phyloP scores from a whole-genome alignment of 2,113 vertebrate genomes.

The Ptilorrhoa leucosticta region DNA sequence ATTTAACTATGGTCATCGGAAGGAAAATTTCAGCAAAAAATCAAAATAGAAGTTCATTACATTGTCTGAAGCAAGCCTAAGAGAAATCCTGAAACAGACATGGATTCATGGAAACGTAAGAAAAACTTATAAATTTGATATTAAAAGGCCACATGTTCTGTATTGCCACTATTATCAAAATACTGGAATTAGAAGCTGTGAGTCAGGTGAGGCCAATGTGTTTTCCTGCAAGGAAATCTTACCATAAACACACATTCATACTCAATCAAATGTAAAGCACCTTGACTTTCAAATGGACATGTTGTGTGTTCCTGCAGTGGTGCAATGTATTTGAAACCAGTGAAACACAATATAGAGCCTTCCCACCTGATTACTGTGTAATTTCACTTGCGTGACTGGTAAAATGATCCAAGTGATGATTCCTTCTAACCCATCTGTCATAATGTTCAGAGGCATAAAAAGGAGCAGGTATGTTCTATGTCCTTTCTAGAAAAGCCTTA shows the following conservation, averaged over 20 bases:
- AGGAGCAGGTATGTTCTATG: background rate
- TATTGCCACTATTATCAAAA: background rate
- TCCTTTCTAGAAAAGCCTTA: background rate
- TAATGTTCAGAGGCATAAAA: background rate
- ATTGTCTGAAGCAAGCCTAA: background rate
- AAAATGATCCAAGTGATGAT: background rate
- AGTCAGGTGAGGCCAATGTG: background rate
- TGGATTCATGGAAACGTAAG: background rate
- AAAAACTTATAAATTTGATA: background rate
- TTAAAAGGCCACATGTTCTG: background rate
- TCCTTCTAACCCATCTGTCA: background rate
- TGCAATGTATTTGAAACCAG: background rate
- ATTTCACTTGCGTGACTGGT: background rate
- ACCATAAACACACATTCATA: background rate
- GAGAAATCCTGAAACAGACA: background rate
- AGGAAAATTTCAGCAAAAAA: background rate
- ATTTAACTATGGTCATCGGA: background rate
- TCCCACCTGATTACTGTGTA: background rate
- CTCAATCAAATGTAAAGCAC: background rate
- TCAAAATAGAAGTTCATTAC: background rate
- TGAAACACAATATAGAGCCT: background rate
- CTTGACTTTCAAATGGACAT: background rate
- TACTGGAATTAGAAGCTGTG: background rate
- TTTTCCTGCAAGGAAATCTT: background rate
- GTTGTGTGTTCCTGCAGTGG: background rate